Base-by-base conservation (phyloP, 2,797 vertebrate genomes). In the Lateolabrax maculatus region DNA sequence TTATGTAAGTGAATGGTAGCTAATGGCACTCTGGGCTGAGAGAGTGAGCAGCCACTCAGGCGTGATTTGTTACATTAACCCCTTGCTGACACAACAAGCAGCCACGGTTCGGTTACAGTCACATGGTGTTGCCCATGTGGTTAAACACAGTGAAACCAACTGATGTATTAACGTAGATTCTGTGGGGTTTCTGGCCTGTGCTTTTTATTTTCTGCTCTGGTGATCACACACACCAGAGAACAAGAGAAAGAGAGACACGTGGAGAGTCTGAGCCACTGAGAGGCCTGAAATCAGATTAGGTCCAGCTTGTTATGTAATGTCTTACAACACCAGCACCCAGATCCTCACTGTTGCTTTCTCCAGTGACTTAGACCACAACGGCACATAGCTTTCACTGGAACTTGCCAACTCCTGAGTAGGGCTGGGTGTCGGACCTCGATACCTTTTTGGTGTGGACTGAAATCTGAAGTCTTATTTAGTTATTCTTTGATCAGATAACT, bases 221-320 rank as follows among this genome's bases (percentile, higher is more conserved):
- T n/a, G 49, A 64, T 74, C 61, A 60, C 70, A 46, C 53, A 51
- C 36, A 62, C 76, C 43, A 34, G 62, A 75, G 55, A 78, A 80
- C 49, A 51, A 57, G 56, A 80, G 75, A 81, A 75, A 81, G 41
- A 19, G 58, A 68, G 74, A 83, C 76, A 62, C 27, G 71, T 75
- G 72, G 72, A 52, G 71, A 86, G 80, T 63, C 69, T 55, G 69
- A 85, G 66, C 75, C 77, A 71, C 52, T 58, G 73, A 82, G 70
- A 85, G 66, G 76, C 81, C 83, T 85, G 71, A 65, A 89, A 92
- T 89, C 82, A 90, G 89, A 91, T 92, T 90, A 90, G n/a, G n/a
- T n/a, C n/a, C n/a, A n/a, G 81, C 87, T 70, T 23, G 79, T 93
- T 91, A 92, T 57, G 82, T 77, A 90, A 94, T 1, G 71, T 75